Evolutionary conservation across 2,113 vertebrate genomes (phyloP).

Genomic region (Gymnogyps californianus): DNA sequence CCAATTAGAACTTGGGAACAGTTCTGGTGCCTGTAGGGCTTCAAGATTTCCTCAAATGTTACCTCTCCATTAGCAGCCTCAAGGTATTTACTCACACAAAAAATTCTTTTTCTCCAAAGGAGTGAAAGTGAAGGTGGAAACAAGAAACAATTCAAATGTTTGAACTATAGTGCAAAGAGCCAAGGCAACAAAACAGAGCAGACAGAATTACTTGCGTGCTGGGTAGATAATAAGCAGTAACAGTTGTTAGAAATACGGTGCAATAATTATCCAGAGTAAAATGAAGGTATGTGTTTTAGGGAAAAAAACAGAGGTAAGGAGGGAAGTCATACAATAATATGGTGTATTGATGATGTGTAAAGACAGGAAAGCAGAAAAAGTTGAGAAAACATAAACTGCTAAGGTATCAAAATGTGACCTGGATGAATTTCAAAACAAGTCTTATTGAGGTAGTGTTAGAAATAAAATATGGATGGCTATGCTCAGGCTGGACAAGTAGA

Average conservation of each 20-base stretch:
- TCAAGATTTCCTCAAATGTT: conserved; percentile 12
- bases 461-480: background rate
- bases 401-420: background rate
- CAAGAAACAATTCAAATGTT: background rate
- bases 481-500: background rate
- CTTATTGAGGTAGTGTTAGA: background rate
- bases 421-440: background rate
- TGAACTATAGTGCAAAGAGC: background rate
- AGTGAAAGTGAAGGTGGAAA: background rate
- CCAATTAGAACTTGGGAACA: conserved; percentile 62
- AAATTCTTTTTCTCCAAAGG: background rate
- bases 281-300: background rate
- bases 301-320: background rate
- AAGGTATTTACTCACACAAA: background rate
- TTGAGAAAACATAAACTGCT: background rate
- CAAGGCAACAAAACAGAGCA: background rate
- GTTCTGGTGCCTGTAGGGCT: background rate
- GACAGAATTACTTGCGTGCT: background rate
- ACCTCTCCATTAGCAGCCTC: background rate
- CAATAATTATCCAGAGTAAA: background rate
- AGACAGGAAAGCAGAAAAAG: background rate
- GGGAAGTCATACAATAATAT: background rate
- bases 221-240: background rate
- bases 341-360: background rate
- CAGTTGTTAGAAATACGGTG: background rate